Evolutionary conservation across 2,888 invertebrate species (phyloP).

Genomic region (Adineta ricciae): DNA sequence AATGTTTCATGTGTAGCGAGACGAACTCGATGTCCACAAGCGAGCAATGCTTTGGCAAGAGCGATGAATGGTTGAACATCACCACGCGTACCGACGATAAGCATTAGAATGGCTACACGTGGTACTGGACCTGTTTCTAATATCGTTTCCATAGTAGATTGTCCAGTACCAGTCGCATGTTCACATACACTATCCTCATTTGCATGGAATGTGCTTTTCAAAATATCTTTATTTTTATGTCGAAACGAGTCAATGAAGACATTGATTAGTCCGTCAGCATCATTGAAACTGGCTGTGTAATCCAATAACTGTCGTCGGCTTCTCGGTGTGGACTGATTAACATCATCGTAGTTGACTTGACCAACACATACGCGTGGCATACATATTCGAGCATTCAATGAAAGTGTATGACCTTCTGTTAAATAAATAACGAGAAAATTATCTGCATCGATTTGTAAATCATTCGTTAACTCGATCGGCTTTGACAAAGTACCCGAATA

Average conservation of each 20-base stretch:
- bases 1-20: background rate
- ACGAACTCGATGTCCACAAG: background rate
- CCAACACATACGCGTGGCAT: background rate
- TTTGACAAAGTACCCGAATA: background rate
- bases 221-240: background rate
- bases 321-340: background rate
- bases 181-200: background rate
- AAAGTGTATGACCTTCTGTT: background rate
- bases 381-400: background rate
- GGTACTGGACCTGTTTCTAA: background rate
- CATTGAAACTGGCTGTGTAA: background rate
- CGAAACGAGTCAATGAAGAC: background rate
- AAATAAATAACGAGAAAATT: background rate
- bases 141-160: background rate
- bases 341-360: background rate
- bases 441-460: background rate
- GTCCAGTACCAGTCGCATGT: background rate
- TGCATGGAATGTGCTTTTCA: background rate
- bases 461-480: background rate
- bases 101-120: background rate
- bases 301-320: background rate
- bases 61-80: constrained; percentile 12
- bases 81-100: background rate
- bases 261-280: background rate
- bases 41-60: background rate